Conservation (phyloP, 1,140 invertebrate genomes). For the Maconellicoccus hirsutus region DNA sequence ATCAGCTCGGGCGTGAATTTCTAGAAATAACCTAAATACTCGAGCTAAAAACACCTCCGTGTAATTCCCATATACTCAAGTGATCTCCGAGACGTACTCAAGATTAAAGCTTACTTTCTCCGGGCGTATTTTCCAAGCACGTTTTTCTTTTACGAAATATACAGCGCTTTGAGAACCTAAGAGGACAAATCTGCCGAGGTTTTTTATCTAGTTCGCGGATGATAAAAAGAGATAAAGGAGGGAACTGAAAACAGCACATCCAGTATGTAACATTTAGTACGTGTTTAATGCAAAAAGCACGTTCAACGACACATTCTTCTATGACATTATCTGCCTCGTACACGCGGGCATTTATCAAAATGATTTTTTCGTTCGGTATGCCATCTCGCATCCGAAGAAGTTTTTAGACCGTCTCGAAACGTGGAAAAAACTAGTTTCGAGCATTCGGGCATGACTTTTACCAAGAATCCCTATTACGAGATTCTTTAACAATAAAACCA, state of each 20-base stretch:
- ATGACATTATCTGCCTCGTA: not conserved
- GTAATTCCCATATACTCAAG: too few relatives aligned
- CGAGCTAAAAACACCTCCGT: too few relatives aligned
- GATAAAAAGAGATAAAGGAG: not conserved
- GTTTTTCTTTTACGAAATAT: not conserved
- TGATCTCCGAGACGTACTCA: too few relatives aligned
- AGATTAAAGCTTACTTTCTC: too few relatives aligned
- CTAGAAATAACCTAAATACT: too few relatives aligned
- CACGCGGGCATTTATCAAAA: conserved; percentile 3
- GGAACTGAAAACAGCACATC: not conserved
- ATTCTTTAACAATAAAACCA: not conserved
- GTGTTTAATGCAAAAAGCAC: conserved; percentile 8
- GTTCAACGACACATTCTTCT: not conserved
- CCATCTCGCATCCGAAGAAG: not conserved
- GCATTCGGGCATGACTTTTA: too few relatives aligned
- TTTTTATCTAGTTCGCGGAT: too few relatives aligned
- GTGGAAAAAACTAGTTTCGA: not conserved
- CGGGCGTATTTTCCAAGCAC: not conserved
- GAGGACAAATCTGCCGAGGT: too few relatives aligned
- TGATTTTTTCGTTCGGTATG: conserved; percentile 1
- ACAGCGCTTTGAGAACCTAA: too few relatives aligned
- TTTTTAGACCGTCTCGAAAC: not conserved
- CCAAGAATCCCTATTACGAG: not conserved
- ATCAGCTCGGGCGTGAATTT: too few relatives aligned
- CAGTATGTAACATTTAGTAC: not conserved